Percentiles rank a stretch among this genome's conserved stretches.
phyloP scores from a whole-genome alignment of 2,113 vertebrate species.

The Hyperopisus bebe region DNA sequence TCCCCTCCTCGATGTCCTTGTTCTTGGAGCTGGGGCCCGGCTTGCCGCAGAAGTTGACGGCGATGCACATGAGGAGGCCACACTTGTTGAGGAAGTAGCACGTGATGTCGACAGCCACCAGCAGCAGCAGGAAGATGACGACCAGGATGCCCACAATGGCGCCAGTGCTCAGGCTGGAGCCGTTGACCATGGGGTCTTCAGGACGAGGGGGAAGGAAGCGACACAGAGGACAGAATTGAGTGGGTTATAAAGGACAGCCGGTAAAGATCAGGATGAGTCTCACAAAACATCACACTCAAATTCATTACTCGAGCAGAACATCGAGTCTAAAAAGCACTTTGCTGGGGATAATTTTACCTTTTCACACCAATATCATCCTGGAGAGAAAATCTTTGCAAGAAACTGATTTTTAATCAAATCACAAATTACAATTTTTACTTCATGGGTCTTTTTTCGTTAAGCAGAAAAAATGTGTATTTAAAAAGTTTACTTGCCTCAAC shows the following conservation, averaged over 20 bases:
- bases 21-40: constrained; percentile 80
- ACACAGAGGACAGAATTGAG: background rate
- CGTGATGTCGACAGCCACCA: constrained; percentile 87
- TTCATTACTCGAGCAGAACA: background rate
- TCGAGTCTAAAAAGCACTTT: background rate
- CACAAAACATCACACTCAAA: background rate
- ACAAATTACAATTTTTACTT: background rate
- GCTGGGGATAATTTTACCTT: background rate
- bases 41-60: constrained; percentile 92
- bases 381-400: background rate
- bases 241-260: background rate
- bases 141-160: constrained; percentile 96
- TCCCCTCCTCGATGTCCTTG: constrained; percentile 96
- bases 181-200: constrained; percentile 39
- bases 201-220: background rate
- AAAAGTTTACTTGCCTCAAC: background rate
- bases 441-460: background rate
- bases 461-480: background rate
- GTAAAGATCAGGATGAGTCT: background rate
- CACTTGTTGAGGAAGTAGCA: constrained; percentile 99
- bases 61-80: constrained; percentile 95
- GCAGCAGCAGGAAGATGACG: constrained; percentile 82
- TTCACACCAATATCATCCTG: background rate
- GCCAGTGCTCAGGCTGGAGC: constrained; percentile 78
- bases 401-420: background rate